These are phyloP conservation scores for Platyscapa corneri DNA, from an alignment of 1,140 invertebrate genomes.

Conservation along the genomic window DNA sequence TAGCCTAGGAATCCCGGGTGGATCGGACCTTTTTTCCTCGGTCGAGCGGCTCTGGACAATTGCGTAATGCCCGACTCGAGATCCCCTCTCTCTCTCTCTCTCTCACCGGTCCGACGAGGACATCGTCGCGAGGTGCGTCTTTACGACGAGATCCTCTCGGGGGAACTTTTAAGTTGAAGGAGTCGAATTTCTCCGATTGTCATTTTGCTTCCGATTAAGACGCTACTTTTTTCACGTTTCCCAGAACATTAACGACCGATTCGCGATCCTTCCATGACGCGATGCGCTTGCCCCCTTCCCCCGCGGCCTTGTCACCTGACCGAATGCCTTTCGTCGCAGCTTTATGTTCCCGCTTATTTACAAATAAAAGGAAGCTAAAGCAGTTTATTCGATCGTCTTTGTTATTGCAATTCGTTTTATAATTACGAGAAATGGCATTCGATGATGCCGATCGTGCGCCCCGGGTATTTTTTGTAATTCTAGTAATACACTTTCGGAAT, in stretches of 20 bases:
- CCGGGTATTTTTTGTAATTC: neutral
- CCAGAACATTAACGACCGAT: too few species aligned
- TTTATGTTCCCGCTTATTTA: neutral
- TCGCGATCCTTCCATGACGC: too few species aligned
- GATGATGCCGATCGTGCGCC: neutral
- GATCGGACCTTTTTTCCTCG: constrained; percentile 8
- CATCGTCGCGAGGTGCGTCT: too few species aligned
- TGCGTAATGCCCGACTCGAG: neutral
- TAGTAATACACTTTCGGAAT: neutral
- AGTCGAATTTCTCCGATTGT: too few species aligned
- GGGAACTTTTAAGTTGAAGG: too few species aligned
- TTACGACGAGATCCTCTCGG: too few species aligned
- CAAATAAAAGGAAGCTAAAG: neutral
- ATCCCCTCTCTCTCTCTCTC: too few species aligned
- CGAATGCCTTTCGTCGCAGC: too few species aligned
- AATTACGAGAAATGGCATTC: neutral
- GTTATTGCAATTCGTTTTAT: neutral
- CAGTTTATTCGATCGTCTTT: neutral
- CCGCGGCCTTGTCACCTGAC: too few species aligned
- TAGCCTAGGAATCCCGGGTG: constrained; percentile 27
- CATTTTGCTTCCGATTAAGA: too few species aligned
- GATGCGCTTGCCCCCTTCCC: too few species aligned
- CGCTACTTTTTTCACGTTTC: too few species aligned
- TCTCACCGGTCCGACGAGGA: neutral
- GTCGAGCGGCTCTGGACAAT: neutral